phyloP scores from a whole-genome alignment of 2,797 vertebrate species.

The Oreochromis mossambicus region DNA sequence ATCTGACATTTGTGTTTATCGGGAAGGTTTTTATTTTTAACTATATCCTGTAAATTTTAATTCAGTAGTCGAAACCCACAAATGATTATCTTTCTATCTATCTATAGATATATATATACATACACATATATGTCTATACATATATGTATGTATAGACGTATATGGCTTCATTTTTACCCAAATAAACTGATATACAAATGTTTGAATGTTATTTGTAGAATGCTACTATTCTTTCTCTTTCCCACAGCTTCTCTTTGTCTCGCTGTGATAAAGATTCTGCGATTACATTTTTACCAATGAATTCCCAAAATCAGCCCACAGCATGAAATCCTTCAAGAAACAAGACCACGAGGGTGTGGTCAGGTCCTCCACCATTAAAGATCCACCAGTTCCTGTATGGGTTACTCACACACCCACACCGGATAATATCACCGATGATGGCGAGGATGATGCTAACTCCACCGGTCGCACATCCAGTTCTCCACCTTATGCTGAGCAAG shows the following conservation, averaged over 20 bases:
- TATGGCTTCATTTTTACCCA: not conserved
- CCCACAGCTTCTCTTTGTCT: not conserved
- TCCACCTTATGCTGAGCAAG: not conserved
- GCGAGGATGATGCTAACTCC: not conserved
- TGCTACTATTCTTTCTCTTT: not conserved
- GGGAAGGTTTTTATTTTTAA: not conserved
- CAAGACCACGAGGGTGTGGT: constrained; percentile 10
- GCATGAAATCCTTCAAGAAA: constrained; percentile 50
- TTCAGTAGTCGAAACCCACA: not conserved
- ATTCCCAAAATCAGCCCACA: not conserved
- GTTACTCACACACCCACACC: constrained; percentile 48
- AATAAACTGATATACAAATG: not conserved
- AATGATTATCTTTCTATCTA: not conserved
- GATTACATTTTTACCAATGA: not conserved
- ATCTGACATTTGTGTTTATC: not conserved
- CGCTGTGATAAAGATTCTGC: not conserved
- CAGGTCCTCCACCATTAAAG: constrained; percentile 22
- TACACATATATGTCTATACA: not conserved
- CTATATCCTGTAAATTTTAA: not conserved
- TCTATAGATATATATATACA: not conserved
- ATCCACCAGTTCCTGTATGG: constrained; percentile 40
- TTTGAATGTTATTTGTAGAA: not conserved
- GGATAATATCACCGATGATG: constrained; percentile 25
- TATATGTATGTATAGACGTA: not conserved
- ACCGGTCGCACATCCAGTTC: constrained; percentile 10